These are phyloP conservation scores for Ennomos erosarius DNA, from an alignment of 2,888 invertebrate genomes.

Conservation along the genomic window DNA sequence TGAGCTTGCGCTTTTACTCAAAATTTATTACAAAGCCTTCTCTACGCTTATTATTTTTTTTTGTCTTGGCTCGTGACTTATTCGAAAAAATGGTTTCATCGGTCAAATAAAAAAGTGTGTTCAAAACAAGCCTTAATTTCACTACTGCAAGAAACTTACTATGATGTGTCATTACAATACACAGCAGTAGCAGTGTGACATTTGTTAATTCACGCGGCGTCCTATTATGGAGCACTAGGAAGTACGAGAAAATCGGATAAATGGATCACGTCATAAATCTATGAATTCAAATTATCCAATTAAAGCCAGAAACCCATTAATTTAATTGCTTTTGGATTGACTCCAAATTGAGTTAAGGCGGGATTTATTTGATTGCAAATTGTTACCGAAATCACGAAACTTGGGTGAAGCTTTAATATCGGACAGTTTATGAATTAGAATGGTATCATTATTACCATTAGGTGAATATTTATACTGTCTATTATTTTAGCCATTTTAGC, in stretches of 20 bases:
- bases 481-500: no score
- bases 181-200: slow-evolving; percentile 23
- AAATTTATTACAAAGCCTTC: no score
- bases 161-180: background rate
- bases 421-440: slow-evolving; percentile 6
- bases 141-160: no score
- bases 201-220: slow-evolving; percentile 19
- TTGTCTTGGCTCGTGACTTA: no score
- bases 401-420: slow-evolving; percentile 24
- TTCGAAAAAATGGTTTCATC: no score
- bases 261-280: slow-evolving; percentile 40
- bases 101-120: no score
- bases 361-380: slow-evolving; percentile 27
- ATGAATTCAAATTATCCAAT: slow-evolving; percentile 48
- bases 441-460: slow-evolving; percentile 4
- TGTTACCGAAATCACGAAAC: slow-evolving; percentile 10
- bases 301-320: slow-evolving; percentile 41
- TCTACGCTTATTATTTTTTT: no score
- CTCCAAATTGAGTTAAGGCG: slow-evolving; percentile 26
- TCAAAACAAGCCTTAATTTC: no score
- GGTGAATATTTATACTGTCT: background rate
- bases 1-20: no score
- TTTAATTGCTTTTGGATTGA: slow-evolving; percentile 43
- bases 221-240: slow-evolving; percentile 34
- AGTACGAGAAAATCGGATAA: slow-evolving; percentile 31